Evolutionary conservation across 2,113 vertebrate species (phyloP), one percentile per base, ranked within the genome.

Genomic region (Callocephalon fimbriatum): DNA sequence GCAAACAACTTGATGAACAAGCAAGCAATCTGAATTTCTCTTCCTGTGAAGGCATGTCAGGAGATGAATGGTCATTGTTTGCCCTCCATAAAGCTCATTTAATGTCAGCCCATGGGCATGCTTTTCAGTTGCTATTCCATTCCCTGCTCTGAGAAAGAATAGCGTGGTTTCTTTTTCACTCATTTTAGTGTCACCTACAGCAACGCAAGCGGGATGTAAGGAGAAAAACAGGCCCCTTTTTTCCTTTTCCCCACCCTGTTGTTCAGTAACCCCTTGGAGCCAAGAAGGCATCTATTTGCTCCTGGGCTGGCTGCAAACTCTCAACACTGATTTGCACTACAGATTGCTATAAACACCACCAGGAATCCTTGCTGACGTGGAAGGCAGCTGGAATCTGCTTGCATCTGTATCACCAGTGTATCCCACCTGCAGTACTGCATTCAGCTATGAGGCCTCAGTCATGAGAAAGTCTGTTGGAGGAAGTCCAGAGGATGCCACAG

Each of bases 211-310:
- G 29, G 31, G 40, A 53, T 13, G 2, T 26, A 58, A 94, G 27
- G 54, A 81, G 27, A 77, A 63, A 71, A 70, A 40, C 7, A 18
- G 15, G 3, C 2, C 7, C 3, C 3, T 15, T 44, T 44, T 5
- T 2, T 2, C 12, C 27, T 18, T 23, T 35, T 3, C 1, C 1
- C 9, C 19, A 6, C 7, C 6, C 1, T 3, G 0, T 19, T 59
- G 10, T 58, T 89, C 54, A 70, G 10, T 66, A 61, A 80, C 62
- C 23, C 51, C 18, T 31, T 70, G 37, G 20, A 92, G 54, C 12
- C 45, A 62, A 74, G 59, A 58, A 70, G 15, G 9, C 7, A 47
- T 15, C 22, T 86, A n/a, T 86, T 65, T 77, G 18, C 27, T 74
- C 17, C 40, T 38, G 48, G 81, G 5, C 35, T 58, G 45, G 7